Evolutionary conservation across 2,797 vertebrate species (phyloP).

Genomic region (Todus mexicanus): DNA sequence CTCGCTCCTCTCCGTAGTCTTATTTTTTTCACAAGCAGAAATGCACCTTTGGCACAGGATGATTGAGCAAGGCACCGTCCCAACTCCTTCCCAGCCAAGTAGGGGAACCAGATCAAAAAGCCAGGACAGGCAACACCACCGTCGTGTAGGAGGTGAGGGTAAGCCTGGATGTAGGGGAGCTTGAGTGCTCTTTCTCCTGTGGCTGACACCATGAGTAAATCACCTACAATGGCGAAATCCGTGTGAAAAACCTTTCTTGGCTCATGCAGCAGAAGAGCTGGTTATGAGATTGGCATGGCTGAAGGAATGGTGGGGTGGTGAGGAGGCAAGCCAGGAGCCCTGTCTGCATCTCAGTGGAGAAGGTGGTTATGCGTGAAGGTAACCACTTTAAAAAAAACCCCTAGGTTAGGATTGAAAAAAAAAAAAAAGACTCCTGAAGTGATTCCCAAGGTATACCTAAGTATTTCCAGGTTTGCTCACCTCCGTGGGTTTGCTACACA

Average conservation of each 20-base stretch:
- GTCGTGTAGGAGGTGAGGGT: neutral
- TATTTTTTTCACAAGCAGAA: neutral
- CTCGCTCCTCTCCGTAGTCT: neutral
- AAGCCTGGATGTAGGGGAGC: neutral
- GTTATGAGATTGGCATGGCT: neutral
- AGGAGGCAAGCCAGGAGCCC: neutral
- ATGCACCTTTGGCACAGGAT: neutral
- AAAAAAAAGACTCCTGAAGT: neutral
- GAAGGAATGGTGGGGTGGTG: fast-evolving
- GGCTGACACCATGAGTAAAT: neutral
- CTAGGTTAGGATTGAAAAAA: neutral
- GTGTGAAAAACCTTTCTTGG: fast-evolving
- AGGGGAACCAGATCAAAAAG: fast-evolving
- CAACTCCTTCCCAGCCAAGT: neutral
- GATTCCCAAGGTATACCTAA: neutral
- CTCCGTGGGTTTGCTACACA: fast-evolving
- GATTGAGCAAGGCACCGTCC: neutral
- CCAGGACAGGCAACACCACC: neutral
- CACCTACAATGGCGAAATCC: neutral
- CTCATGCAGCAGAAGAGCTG: too few relatives aligned
- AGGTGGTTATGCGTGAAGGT: neutral
- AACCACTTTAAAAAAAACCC: neutral
- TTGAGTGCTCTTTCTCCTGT: neutral
- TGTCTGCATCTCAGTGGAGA: neutral
- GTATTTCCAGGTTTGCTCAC: constrained; percentile 25